phyloP scores from a whole-genome alignment of 2,797 vertebrate genomes.

The Oceanodroma leucorhoa region DNA sequence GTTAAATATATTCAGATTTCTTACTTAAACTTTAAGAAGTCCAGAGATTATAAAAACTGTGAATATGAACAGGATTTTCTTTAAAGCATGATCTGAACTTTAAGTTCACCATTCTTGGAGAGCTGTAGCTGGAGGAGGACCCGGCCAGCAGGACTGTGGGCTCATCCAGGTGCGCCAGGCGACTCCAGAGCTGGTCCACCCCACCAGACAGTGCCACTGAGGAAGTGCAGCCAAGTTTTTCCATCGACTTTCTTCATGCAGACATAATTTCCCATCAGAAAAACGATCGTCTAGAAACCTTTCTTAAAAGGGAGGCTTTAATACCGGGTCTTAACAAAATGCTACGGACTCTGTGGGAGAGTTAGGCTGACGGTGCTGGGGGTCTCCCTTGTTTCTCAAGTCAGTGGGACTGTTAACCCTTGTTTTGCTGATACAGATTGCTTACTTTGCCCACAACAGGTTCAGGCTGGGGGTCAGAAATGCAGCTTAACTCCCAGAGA shows the following conservation, averaged over 20 bases:
- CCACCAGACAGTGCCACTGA: not conserved
- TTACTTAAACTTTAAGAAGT: not conserved
- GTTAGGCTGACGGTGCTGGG: accelerated
- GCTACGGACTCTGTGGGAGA: not conserved
- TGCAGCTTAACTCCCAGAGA: not conserved
- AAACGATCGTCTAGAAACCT: not conserved
- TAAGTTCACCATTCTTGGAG: not conserved
- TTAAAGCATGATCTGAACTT: not conserved
- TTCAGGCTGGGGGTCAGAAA: not conserved
- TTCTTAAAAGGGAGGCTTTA: not conserved
- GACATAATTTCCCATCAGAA: not conserved
- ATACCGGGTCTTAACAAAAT: not conserved
- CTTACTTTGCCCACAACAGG: not conserved
- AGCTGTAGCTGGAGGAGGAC: not conserved
- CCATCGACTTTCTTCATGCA: not conserved
- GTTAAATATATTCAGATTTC: not conserved
- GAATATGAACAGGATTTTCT: not conserved
- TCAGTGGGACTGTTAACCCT: not conserved
- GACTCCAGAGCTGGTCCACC: not conserved
- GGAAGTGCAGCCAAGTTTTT: not conserved
- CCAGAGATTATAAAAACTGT: not conserved
- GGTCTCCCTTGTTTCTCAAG: not conserved
- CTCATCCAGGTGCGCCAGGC: not conserved
- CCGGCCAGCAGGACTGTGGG: accelerated
- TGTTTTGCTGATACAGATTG: not conserved